These are phyloP conservation scores for Ophioderma brevispina DNA, from an alignment of 35 echinoderm and acorn worm genomes.

Conservation along the genomic window DNA sequence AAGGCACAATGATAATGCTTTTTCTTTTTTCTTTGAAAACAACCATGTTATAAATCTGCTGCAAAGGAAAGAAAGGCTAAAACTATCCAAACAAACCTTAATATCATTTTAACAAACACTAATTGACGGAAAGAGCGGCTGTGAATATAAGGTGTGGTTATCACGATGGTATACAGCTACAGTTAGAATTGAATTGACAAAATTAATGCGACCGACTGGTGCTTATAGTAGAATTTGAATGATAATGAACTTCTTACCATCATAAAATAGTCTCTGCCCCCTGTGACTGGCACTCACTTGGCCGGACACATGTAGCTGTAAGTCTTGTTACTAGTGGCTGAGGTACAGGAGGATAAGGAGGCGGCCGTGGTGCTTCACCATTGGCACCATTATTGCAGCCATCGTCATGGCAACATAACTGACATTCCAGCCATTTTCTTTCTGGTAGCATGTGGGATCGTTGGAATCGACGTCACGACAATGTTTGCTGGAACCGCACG, in stretches of 20 bases:
- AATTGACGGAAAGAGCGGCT: too few relatives aligned
- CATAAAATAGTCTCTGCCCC: slow-evolving; percentile 15
- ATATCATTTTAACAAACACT: too few relatives aligned
- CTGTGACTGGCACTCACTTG: background rate
- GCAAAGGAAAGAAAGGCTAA: too few relatives aligned
- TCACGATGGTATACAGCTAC: too few relatives aligned
- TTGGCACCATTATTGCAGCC: slow-evolving; percentile 54
- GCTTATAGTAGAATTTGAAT: background rate
- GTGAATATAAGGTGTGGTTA: too few relatives aligned
- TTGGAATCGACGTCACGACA: slow-evolving; percentile 11
- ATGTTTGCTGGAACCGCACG: slow-evolving; percentile 21
- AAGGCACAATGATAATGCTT: too few relatives aligned
- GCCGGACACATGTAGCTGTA: slow-evolving; percentile 14
- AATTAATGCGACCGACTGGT: background rate
- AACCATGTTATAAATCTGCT: too few relatives aligned
- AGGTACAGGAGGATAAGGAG: slow-evolving; percentile 70
- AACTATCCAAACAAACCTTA: too few relatives aligned
- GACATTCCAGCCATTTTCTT: slow-evolving; percentile 35
- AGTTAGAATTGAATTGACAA: background rate
- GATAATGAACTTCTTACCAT: background rate
- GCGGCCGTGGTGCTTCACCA: slow-evolving; percentile 50
- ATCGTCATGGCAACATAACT: slow-evolving; percentile 47
- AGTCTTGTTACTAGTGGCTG: slow-evolving; percentile 54
- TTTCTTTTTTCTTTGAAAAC: too few relatives aligned
- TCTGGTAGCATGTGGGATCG: slow-evolving; percentile 43